Conservation (phyloP, 2,113 vertebrate genomes). For the Petaurus breviceps region DNA sequence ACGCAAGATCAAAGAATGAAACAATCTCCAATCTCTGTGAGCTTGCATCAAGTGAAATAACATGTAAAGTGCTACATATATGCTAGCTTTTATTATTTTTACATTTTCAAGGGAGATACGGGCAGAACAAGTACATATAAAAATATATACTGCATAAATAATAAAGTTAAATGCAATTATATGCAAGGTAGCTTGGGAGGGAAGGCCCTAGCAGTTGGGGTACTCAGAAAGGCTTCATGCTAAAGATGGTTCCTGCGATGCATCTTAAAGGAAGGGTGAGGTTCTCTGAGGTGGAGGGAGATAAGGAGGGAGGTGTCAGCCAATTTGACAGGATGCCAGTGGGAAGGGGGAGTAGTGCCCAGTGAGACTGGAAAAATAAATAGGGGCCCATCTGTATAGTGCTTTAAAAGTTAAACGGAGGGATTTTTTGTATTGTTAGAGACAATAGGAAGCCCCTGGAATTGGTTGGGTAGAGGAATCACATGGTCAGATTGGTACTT, state of each 20-base stretch:
- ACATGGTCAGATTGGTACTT: not conserved
- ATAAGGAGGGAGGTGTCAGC: not conserved
- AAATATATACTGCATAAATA: not conserved
- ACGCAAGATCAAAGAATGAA: not conserved
- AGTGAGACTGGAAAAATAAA: not conserved
- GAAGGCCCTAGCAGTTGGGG: not conserved
- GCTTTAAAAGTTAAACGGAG: not conserved
- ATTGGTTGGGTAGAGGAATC: not conserved
- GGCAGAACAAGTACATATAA: not conserved
- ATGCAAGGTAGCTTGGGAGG: not conserved
- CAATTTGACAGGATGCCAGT: not conserved
- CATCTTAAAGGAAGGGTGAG: not conserved
- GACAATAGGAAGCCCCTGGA: not conserved
- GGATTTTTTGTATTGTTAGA: not conserved
- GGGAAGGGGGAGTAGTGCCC: not conserved
- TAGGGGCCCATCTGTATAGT: not conserved
- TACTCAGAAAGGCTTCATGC: not conserved
- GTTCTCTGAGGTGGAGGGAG: not conserved
- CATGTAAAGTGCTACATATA: not conserved
- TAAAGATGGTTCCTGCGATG: not conserved
- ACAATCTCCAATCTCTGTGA: not conserved
- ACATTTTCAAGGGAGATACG: not conserved
- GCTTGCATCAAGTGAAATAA: not conserved
- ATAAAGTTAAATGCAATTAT: not conserved
- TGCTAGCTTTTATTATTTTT: not conserved